These are phyloP conservation scores for Thaumetopoea pityocampa DNA, from an alignment of 1,140 invertebrate species.

Conservation along the genomic window DNA sequence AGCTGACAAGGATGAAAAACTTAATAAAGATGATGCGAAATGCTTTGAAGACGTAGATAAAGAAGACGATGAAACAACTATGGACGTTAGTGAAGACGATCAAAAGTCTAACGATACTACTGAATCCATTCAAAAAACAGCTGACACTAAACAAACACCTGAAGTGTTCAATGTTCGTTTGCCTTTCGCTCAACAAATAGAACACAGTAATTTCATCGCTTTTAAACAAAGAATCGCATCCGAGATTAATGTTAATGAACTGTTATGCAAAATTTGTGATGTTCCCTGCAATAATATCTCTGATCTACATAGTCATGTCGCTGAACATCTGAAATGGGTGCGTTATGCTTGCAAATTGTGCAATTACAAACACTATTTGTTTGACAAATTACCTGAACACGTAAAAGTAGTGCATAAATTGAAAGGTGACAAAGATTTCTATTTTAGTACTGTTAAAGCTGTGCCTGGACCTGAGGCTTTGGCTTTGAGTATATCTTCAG, in stretches of 20 bases:
- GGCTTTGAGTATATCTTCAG: constrained; percentile 34
- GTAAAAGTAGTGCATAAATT: constrained; percentile 73
- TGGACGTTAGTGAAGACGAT: constrained; percentile 23
- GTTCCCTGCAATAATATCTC: constrained; percentile 54
- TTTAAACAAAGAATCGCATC: constrained; percentile 45
- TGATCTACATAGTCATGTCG: constrained; percentile 75
- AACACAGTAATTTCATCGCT: constrained; percentile 54
- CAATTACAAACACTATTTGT: constrained; percentile 75
- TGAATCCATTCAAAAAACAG: constrained; percentile 19
- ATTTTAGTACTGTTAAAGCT: constrained; percentile 63
- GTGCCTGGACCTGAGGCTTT: constrained; percentile 53
- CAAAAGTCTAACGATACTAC: constrained; percentile 15
- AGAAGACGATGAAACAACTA: constrained; percentile 17
- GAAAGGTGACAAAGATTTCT: constrained; percentile 63
- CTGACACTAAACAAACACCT: neutral
- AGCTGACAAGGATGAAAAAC: constrained; percentile 8
- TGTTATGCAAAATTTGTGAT: constrained; percentile 62
- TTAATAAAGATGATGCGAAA: too few species aligned
- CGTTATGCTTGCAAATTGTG: constrained; percentile 78
- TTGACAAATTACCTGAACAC: constrained; percentile 76
- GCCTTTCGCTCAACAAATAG: constrained; percentile 45
- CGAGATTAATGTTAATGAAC: constrained; percentile 40
- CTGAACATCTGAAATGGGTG: constrained; percentile 75
- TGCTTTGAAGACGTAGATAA: constrained; percentile 3
- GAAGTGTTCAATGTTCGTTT: constrained; percentile 29